phyloP scores from a whole-genome alignment of 2,113 vertebrate genomes.

The Dinomys branickii region DNA sequence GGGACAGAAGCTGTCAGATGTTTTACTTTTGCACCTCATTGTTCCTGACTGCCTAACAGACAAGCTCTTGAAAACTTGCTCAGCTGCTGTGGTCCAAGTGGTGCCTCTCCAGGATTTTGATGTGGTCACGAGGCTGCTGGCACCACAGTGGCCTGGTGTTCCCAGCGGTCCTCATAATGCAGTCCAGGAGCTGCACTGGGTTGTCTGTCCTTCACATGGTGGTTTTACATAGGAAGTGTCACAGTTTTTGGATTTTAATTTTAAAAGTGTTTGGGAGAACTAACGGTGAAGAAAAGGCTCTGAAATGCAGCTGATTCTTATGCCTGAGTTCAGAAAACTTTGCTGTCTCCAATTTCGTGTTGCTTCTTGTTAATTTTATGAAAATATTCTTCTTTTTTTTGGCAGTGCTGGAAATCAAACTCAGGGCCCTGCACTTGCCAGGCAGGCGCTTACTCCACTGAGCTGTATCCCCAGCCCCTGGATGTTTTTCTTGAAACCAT shows the following conservation, averaged over 20 bases:
- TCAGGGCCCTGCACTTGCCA: too few relatives aligned
- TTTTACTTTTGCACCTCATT: not conserved
- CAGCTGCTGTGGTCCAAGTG: accelerated
- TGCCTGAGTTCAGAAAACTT: not conserved
- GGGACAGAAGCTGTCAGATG: not conserved
- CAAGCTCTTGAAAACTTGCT: not conserved
- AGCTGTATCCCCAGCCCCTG: too few relatives aligned
- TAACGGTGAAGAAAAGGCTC: not conserved
- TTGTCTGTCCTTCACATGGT: not conserved
- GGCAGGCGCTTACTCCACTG: too few relatives aligned
- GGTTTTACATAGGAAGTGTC: not conserved
- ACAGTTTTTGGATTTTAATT: not conserved
- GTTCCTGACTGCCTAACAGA: not conserved
- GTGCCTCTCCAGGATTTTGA: not conserved
- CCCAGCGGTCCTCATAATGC: not conserved
- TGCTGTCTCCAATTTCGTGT: not conserved
- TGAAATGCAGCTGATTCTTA: not conserved
- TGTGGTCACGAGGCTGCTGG: not conserved
- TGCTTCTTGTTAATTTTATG: not conserved
- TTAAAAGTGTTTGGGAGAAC: not conserved
- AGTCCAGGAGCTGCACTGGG: not conserved
- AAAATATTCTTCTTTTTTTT: too few relatives aligned
- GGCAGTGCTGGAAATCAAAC: too few relatives aligned
- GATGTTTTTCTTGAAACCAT: not conserved
- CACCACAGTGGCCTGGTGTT: not conserved